phyloP scores from a whole-genome alignment of 1,140 invertebrate species.

The Acromyrmex heyeri region DNA sequence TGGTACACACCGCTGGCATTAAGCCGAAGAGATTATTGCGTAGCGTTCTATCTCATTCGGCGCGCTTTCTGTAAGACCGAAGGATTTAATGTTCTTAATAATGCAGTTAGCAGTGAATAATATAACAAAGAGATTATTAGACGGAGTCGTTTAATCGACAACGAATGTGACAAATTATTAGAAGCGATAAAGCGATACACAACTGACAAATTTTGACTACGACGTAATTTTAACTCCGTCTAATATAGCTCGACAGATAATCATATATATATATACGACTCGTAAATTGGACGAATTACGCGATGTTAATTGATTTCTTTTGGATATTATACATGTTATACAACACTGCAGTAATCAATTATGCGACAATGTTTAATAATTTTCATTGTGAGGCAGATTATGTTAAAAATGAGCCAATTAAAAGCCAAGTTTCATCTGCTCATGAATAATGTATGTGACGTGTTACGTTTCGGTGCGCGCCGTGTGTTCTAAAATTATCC shows the following conservation, averaged over 20 bases:
- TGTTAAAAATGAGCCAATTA: slow-evolving; percentile 60
- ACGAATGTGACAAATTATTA: not conserved
- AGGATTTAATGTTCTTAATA: slow-evolving; percentile 51
- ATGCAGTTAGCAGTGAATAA: slow-evolving; percentile 31
- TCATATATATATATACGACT: no score
- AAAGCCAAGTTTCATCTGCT: slow-evolving; percentile 62
- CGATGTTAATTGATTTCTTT: slow-evolving; percentile 4
- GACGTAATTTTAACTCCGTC: not conserved
- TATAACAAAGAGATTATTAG: slow-evolving; percentile 26
- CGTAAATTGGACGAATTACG: not conserved
- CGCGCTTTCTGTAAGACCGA: not conserved
- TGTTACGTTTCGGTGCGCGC: slow-evolving; percentile 54
- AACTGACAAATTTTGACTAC: not conserved
- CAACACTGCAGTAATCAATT: slow-evolving; percentile 14
- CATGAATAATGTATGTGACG: slow-evolving; percentile 68
- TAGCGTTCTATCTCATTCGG: slow-evolving; percentile 11
- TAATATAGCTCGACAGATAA: slow-evolving; percentile 4
- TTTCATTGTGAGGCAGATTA: slow-evolving; percentile 27
- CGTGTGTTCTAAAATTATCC: slow-evolving; percentile 63
- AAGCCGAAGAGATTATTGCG: slow-evolving; percentile 61
- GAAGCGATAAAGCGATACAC: not conserved
- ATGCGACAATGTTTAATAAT: slow-evolving; percentile 59
- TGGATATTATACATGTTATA: not conserved
- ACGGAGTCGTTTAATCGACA: slow-evolving; percentile 27
- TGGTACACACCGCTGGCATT: slow-evolving; percentile 40